These are phyloP conservation scores for Harpagus bidentatus DNA, from an alignment of 2,113 vertebrate species.

Conservation along the genomic window DNA sequence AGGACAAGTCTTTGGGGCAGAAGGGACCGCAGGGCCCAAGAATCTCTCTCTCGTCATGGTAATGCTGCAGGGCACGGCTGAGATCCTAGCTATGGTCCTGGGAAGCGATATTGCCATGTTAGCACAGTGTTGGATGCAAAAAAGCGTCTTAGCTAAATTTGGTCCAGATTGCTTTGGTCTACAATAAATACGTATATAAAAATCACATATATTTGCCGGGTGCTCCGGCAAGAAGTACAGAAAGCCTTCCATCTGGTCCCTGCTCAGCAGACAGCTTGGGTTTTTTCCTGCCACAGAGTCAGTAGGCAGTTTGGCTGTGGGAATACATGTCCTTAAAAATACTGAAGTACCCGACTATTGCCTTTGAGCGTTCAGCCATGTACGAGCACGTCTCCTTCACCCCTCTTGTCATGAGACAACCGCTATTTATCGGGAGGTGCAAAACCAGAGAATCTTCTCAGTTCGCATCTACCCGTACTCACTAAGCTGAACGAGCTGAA, in stretches of 20 bases:
- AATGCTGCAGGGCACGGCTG: neutral
- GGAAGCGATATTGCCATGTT: neutral
- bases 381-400: neutral
- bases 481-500: neutral
- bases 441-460: neutral
- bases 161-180: neutral
- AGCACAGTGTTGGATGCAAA: neutral
- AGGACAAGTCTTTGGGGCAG: neutral
- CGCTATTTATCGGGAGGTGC: neutral
- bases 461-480: neutral
- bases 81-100: neutral
- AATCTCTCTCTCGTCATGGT: neutral
- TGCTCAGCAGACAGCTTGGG: neutral
- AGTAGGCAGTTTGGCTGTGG: neutral
- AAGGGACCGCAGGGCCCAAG: neutral
- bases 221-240: neutral
- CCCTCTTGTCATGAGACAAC: neutral
- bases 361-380: neutral
- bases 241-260: constrained; percentile 12
- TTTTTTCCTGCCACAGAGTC: constrained; percentile 2
- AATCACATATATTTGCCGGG: neutral
- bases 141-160: neutral
- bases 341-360: neutral
- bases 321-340: constrained; percentile 12
- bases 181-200: neutral